These are phyloP conservation scores for Steinernema scapterisci DNA, from an alignment of 2,888 invertebrate genomes.

Conservation along the genomic window DNA sequence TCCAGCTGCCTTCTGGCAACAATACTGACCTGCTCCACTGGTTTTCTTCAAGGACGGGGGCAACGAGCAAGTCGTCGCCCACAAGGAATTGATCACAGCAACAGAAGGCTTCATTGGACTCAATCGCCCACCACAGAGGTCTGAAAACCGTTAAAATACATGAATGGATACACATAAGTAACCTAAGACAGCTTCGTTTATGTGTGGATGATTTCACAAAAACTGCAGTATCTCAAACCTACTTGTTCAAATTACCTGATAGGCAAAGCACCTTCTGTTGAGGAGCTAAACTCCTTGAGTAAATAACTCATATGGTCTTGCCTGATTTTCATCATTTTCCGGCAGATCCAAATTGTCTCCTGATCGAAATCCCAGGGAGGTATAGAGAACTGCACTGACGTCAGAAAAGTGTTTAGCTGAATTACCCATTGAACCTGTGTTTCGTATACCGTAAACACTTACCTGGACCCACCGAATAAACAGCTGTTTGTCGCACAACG, in stretches of 20 bases:
- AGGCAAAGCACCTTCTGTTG: neutral
- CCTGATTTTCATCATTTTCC: slow-evolving; percentile 5
- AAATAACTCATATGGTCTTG: slow-evolving; percentile 19
- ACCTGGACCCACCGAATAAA: slow-evolving; percentile 78
- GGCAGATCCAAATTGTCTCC: slow-evolving; percentile 61
- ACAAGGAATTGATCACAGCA: slow-evolving; percentile 82
- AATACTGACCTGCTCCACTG: slow-evolving; percentile 81
- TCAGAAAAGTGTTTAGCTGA: slow-evolving; percentile 81
- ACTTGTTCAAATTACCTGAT: slow-evolving; percentile 30
- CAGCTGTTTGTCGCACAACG: slow-evolving; percentile 78
- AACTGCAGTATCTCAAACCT: neutral
- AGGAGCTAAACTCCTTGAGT: neutral
- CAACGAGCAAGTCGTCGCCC: slow-evolving; percentile 85
- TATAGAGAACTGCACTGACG: slow-evolving; percentile 87
- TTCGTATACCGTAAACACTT: neutral
- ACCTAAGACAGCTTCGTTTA: too few relatives aligned
- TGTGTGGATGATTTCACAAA: too few relatives aligned
- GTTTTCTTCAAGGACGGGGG: slow-evolving; percentile 80
- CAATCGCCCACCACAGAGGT: slow-evolving; percentile 77
- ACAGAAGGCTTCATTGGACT: slow-evolving; percentile 37
- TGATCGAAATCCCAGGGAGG: slow-evolving; percentile 84
- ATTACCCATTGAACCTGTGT: neutral
- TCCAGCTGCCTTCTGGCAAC: slow-evolving; percentile 77
- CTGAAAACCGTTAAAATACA: slow-evolving; percentile 69
- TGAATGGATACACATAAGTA: too few relatives aligned